Conservation (phyloP, 1,140 invertebrate genomes). For the Venustaconcha ellipsiformis region DNA sequence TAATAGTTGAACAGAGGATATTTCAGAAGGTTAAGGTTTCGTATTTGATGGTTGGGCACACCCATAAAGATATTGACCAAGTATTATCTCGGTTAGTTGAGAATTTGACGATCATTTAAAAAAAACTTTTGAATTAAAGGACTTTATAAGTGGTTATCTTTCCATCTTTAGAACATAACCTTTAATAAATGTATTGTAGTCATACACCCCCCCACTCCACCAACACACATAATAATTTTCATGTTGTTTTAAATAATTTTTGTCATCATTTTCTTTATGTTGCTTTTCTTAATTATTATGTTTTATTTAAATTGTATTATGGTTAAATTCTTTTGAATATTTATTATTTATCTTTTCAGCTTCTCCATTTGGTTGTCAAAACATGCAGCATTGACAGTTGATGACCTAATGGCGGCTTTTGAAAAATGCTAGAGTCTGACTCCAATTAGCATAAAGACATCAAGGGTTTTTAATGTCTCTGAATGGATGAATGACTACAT, state of each 20-base stretch:
- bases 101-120: not conserved
- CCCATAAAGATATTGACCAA: constrained; percentile 32
- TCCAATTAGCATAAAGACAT: not conserved
- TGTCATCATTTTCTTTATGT: not conserved
- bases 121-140: not conserved
- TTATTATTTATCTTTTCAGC: not conserved
- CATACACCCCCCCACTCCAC: too few species aligned
- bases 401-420: constrained; percentile 7
- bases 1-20: constrained; percentile 16
- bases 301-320: not conserved
- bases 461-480: not conserved
- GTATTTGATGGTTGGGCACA: constrained; percentile 30
- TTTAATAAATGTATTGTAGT: not conserved
- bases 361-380: not conserved
- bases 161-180: not conserved
- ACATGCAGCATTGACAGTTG: not conserved
- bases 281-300: not conserved
- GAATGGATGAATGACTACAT: not conserved
- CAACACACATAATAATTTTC: too few species aligned
- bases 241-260: too few species aligned
- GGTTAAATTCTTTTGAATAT: not conserved
- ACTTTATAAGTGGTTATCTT: not conserved
- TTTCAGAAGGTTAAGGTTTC: constrained; percentile 23
- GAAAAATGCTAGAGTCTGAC: constrained; percentile 5
- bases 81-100: constrained; percentile 22